phyloP scores from a whole-genome alignment of 2,888 invertebrate species.

The Nymphalis urticae region DNA sequence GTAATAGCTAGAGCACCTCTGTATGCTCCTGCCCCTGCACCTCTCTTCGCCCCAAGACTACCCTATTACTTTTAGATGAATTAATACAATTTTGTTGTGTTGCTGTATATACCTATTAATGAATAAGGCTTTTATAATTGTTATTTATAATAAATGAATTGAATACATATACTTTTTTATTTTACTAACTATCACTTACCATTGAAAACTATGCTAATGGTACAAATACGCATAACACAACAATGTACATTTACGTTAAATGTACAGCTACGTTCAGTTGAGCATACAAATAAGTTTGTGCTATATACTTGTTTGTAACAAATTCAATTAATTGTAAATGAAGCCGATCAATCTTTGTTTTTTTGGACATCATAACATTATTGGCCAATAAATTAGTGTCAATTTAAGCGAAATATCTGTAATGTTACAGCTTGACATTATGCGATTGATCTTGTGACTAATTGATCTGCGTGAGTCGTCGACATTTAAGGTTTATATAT shows the following conservation, averaged over 20 bases:
- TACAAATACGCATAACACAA: too few relatives aligned
- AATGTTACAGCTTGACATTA: too few relatives aligned
- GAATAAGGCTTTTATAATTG: slow-evolving; percentile 61
- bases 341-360: too few relatives aligned
- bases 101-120: slow-evolving; percentile 51
- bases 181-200: slow-evolving; percentile 1
- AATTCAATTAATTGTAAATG: too few relatives aligned
- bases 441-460: too few relatives aligned
- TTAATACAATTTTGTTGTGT: slow-evolving; percentile 76
- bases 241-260: too few relatives aligned
- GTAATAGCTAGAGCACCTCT: slow-evolving; percentile 48
- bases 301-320: too few relatives aligned
- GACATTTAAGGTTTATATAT: too few relatives aligned
- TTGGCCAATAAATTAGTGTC: neutral
- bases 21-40: slow-evolving; percentile 44
- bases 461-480: too few relatives aligned
- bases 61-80: slow-evolving; percentile 72
- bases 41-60: slow-evolving; percentile 57
- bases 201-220: too few relatives aligned
- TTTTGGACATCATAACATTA: too few relatives aligned
- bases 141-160: slow-evolving; percentile 70
- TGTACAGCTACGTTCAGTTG: neutral
- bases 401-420: slow-evolving; percentile 1
- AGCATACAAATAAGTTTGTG: too few relatives aligned
- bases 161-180: slow-evolving; percentile 41